Evolutionary conservation across 2,113 vertebrate genomes (phyloP).

Genomic region (Maccullochella peelii): DNA sequence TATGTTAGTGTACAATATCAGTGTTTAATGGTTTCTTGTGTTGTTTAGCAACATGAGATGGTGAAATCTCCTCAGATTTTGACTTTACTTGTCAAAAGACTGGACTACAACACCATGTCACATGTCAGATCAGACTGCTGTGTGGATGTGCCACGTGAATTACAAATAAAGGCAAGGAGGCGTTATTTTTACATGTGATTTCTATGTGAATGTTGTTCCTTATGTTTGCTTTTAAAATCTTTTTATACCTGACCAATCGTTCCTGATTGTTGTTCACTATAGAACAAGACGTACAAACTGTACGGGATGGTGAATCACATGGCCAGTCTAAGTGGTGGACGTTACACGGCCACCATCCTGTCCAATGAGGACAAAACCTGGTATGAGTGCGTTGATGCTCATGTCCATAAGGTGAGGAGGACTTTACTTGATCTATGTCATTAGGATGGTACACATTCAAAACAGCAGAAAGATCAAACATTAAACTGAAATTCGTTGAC

Average conservation of each 20-base stretch:
- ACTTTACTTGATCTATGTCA: no score
- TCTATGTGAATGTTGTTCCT: background rate
- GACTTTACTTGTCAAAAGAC: constrained; percentile 54
- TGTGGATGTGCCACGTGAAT: background rate
- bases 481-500: no score
- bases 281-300: constrained; percentile 64
- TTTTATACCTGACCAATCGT: no score
- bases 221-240: background rate
- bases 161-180: no score
- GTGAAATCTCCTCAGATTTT: background rate
- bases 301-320: constrained; percentile 72
- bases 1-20: no score
- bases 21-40: background rate
- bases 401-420: constrained; percentile 33
- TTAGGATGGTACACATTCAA: no score
- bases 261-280: background rate
- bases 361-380: constrained; percentile 49
- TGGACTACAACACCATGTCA: no score
- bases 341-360: constrained; percentile 69
- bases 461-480: no score
- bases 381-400: constrained; percentile 65
- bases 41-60: constrained; percentile 55
- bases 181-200: no score
- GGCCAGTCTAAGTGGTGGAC: constrained; percentile 60
- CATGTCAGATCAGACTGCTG: no score